Percentiles rank a stretch among this genome's conserved stretches.
phyloP scores from a whole-genome alignment of 2,113 vertebrate genomes.

The Atlantisia rogersi region DNA sequence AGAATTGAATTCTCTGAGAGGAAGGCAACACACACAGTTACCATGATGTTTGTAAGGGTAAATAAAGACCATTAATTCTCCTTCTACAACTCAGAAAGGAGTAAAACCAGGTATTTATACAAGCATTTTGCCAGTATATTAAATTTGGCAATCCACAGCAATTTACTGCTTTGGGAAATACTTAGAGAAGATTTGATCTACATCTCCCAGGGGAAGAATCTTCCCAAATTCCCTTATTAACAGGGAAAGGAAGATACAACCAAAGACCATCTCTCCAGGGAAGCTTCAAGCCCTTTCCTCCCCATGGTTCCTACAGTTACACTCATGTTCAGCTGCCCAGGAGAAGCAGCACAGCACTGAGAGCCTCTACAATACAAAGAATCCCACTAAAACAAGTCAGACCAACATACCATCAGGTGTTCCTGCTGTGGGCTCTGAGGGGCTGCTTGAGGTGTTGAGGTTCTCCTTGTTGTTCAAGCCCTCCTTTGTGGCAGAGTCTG shows the following conservation, averaged over 20 bases:
- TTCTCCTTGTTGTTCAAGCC: slow-evolving; percentile 70
- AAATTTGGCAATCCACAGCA: background rate
- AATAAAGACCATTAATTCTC: background rate
- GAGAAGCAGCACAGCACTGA: background rate
- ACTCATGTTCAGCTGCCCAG: background rate
- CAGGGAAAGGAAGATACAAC: background rate
- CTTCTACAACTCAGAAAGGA: background rate
- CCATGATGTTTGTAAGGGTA: too few species aligned
- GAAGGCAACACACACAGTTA: background rate
- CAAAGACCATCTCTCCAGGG: background rate
- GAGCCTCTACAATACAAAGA: background rate
- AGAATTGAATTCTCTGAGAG: background rate
- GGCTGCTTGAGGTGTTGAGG: slow-evolving; percentile 62
- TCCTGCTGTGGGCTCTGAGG: slow-evolving; percentile 70
- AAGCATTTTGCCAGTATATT: background rate
- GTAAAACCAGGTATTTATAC: background rate
- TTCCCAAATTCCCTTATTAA: background rate
- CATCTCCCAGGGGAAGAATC: background rate
- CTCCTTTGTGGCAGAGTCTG: slow-evolving; percentile 69
- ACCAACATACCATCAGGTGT: slow-evolving; percentile 82
- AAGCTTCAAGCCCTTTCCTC: background rate
- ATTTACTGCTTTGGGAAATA: background rate
- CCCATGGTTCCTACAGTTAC: background rate
- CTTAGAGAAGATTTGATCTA: background rate
- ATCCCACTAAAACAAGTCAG: background rate